Base-by-base conservation (phyloP, 1,140 invertebrate species). In the Tyrophagus putrescentiae region DNA sequence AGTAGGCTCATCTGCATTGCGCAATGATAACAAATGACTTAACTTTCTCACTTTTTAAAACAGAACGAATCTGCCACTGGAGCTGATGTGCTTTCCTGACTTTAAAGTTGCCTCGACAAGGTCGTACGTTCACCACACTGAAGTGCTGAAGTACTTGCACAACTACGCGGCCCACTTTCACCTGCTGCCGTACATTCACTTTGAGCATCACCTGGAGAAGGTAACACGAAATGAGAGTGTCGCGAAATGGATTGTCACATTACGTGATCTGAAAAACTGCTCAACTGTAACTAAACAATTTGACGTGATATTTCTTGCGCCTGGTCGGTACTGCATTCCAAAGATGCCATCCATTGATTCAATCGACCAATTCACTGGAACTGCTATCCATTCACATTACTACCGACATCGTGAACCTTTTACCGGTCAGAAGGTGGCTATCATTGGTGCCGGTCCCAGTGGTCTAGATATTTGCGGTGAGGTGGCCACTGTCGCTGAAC, bases 11-110 rank as follows among this genome's bases (percentile, higher is more conserved):
- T 16, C 21, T 18, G 27, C 29, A 41, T 41, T 29, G 36, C 32
- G 23, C 16, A 9, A 63, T 48, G 57, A 63, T 57, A 32, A 41
- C 39, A 57, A 45, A 56, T 31, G 58, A 21, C 64, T n/a, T 29
- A n/a, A 21, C 27, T n/a, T n/a, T n/a, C 34, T 50, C n/a, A 29
- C 28, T 48, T 32, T 54, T 60, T 61, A 31, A 73, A 76, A 54
- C 70, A 91, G 87, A 66, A 89, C 87, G 0, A 92, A 92, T 73
- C 72, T 92, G 11, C 88, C 88, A 1, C 88, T 88, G 69, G 85
- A 92, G 73, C 77, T 87, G 3, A 92, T 93, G 88, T 83, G 83
- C 3, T 91, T 83, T 71, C 84, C 84, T 3, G 85, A 87, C 69
- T 80, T 77, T 73, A 81, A 83, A 1, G 82, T 78, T 1, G 74